These are phyloP conservation scores for Sthenelais limicola DNA, from an alignment of 2,888 invertebrate genomes.

Conservation along the genomic window DNA sequence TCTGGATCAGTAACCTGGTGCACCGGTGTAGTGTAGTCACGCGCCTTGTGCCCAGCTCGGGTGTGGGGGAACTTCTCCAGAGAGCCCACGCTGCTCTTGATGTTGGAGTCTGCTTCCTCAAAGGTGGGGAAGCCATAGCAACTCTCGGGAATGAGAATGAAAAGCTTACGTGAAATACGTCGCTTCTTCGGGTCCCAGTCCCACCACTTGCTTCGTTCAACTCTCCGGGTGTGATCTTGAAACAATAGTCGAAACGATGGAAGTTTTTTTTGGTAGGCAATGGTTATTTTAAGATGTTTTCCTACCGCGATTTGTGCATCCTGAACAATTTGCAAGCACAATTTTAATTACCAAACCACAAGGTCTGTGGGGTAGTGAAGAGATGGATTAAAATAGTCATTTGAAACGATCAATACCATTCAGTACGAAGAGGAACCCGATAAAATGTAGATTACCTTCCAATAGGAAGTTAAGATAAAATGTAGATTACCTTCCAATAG, in stretches of 20 bases:
- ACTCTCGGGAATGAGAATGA: conserved; percentile 17
- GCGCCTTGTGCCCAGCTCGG: background rate
- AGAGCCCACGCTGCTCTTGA: background rate
- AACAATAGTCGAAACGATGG: too few species aligned
- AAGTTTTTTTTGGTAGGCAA: too few species aligned
- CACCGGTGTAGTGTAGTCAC: conserved; percentile 16
- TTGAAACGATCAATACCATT: too few species aligned
- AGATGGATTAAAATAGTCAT: too few species aligned
- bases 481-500: background rate
- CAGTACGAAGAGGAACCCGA: too few species aligned
- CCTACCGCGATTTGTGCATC: too few species aligned
- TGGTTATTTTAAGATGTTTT: too few species aligned
- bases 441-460: background rate
- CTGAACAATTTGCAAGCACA: too few species aligned
- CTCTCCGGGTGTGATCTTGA: background rate
- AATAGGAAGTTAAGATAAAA: background rate
- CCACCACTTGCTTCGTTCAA: conserved; percentile 2
- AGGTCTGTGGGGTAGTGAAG: too few species aligned
- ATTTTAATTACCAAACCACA: too few species aligned
- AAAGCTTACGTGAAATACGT: conserved; percentile 8
- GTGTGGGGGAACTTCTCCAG: background rate
- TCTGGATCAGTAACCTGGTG: conserved; percentile 2
- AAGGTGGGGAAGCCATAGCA: background rate
- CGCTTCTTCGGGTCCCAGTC: background rate
- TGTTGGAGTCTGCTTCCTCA: conserved; percentile 1